Evolutionary conservation across 2,797 vertebrate species (phyloP), one percentile per base, ranked within the genome.

Genomic region (Okamejei kenojei): DNA sequence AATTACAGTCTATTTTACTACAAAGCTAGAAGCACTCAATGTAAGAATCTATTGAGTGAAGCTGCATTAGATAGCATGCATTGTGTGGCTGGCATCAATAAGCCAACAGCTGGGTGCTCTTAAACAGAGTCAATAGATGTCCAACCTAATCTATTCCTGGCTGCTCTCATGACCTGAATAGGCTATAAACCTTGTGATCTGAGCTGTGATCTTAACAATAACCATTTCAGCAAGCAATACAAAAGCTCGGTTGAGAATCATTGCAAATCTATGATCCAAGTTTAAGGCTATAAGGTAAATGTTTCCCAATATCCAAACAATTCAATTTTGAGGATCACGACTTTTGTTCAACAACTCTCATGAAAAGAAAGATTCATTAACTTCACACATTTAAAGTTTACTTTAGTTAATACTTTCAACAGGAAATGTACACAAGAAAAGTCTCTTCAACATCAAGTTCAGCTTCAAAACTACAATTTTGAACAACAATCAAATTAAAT

Each of bases 41-140:
- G 45, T 76, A 74, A 92, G 90, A 92, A 92, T 74, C 21, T 74
- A 74, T 74, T 54, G 35, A 68, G 90, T 29, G 6, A n/a, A 74
- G 10, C 38, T 91, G 68, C 23, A 74, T 74, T 91, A 91, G 68
- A 74, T 45, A 91, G 38, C 23, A 10, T 19, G 38, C 35, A 92
- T 92, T 92, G 68, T 74, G 23, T 76, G 90, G 38, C 74, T 92
- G 68, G 71, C 38, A 74, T 76, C 26, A 58, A 71, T 38, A 91
- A 91, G 68, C 68, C 23, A 92, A 58, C 90, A 92, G 90, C 90
- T 92, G 90, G 90, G 71, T 92, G 23, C 90, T 92, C 71, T 92
- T 92, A 76, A 29, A 58, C 90, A 74, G 38, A 76, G 71, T 92
- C 90, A 92, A 76, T 92, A 92, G 90, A 92, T 54, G 90, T 76